Percentiles rank a stretch among this genome's conserved stretches.
Conservation (phyloP, 2,797 vertebrate genomes). For the Anguilla obscura region DNA sequence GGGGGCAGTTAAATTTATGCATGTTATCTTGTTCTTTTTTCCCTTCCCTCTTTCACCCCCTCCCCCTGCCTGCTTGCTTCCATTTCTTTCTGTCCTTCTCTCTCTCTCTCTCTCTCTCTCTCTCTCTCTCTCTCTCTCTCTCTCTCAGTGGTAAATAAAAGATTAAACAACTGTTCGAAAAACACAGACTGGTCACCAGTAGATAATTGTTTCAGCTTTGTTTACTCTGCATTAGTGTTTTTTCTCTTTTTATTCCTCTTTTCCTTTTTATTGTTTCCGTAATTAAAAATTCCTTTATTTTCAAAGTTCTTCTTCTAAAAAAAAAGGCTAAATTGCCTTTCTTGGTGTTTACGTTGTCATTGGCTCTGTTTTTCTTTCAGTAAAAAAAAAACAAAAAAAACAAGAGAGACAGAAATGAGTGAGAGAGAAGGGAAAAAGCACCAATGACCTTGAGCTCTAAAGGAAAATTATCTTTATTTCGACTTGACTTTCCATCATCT, state of each 20-base stretch:
- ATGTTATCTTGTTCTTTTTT: conserved; percentile 73
- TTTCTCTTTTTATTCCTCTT: conserved; percentile 82
- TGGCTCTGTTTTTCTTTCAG: conserved; percentile 65
- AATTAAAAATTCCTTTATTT: conserved; percentile 85
- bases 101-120: conserved; percentile 70
- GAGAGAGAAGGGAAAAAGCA: conserved; percentile 49
- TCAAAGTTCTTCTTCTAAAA: conserved; percentile 79
- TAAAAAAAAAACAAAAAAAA: conserved; percentile 42
- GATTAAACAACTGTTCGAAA: conserved; percentile 91
- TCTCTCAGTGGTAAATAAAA: conserved; percentile 89
- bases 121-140: conserved; percentile 60
- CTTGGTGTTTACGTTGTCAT: conserved; percentile 77
- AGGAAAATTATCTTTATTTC: conserved; percentile 70
- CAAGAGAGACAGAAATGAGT: conserved; percentile 40
- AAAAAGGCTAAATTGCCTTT: conserved; percentile 78
- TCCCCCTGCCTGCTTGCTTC: conserved; percentile 70
- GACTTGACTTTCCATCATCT: conserved; percentile 30
- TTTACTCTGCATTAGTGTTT: conserved; percentile 91
- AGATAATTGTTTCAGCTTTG: conserved; percentile 93
- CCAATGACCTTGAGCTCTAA: conserved; percentile 73
- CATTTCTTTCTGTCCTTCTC: conserved; percentile 69
- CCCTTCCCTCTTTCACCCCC: conserved; percentile 48
- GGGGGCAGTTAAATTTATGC: conserved; percentile 68
- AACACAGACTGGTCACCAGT: conserved; percentile 88
- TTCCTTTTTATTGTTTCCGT: conserved; percentile 77